Percentiles rank a stretch among this genome's conserved stretches.
These are phyloP conservation scores for Casuarius casuarius DNA, from an alignment of 2,113 vertebrate species.

Conservation along the genomic window DNA sequence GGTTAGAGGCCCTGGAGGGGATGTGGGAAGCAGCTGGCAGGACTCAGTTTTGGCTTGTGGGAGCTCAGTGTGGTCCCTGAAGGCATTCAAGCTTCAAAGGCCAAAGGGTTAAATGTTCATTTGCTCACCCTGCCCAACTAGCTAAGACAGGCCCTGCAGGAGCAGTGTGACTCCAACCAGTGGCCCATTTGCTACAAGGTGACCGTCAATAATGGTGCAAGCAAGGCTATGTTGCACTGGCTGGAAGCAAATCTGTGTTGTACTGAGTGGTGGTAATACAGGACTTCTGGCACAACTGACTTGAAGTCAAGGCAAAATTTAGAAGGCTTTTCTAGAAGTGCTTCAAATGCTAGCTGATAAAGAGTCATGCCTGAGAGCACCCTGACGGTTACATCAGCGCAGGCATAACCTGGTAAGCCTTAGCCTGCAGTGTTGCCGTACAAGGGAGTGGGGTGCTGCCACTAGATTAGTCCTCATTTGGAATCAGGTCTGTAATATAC, in stretches of 20 bases:
- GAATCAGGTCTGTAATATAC: neutral
- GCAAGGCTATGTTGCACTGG: accelerated
- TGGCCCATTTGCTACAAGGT: accelerated
- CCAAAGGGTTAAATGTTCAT: neutral
- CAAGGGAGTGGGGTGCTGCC: neutral
- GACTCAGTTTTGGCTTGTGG: accelerated
- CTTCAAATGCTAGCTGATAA: neutral
- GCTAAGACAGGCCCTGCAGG: neutral
- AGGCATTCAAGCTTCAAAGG: neutral
- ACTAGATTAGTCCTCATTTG: neutral
- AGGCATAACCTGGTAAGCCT: accelerated
- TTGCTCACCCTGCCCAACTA: neutral
- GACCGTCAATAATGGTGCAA: accelerated
- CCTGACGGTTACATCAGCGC: neutral
- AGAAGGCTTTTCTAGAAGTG: neutral
- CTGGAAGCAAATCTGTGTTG: accelerated
- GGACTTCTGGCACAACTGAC: neutral
- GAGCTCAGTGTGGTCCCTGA: neutral
- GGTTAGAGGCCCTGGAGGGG: neutral
- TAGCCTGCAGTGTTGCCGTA: neutral
- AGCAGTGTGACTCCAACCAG: neutral
- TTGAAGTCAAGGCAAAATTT: neutral
- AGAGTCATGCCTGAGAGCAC: neutral
- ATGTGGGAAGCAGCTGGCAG: neutral
- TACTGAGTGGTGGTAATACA: neutral